Conservation (phyloP, 2,797 vertebrate genomes). For the Champsocephalus esox region DNA sequence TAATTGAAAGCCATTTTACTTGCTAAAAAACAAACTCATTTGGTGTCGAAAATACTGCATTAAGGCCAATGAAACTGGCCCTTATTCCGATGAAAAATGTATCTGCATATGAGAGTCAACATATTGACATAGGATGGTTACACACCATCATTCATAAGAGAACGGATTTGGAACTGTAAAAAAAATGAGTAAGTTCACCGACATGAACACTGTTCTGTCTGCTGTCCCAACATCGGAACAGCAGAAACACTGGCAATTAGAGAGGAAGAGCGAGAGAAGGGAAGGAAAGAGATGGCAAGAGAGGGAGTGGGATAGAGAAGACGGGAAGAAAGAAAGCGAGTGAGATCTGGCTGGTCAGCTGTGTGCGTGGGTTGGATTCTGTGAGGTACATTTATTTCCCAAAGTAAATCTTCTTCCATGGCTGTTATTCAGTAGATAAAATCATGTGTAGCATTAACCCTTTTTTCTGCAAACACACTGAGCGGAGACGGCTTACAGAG, state of each 20-base stretch:
- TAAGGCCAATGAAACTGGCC: background rate
- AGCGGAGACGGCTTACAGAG: background rate
- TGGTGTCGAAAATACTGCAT: background rate
- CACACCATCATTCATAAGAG: background rate
- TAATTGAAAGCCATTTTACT: conserved; percentile 11
- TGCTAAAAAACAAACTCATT: background rate
- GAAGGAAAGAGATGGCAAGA: background rate
- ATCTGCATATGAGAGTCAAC: background rate
- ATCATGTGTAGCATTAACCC: conserved; percentile 8
- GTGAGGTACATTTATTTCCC: conserved; percentile 11
- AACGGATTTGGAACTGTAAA: too few species aligned
- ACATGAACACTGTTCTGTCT: conserved; percentile 6
- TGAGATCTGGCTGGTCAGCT: conserved; percentile 35
- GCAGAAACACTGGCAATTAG: conserved; percentile 36
- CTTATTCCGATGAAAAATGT: background rate
- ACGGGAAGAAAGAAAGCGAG: background rate
- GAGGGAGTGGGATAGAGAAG: background rate
- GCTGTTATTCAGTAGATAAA: conserved; percentile 13
- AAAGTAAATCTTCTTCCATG: conserved; percentile 4
- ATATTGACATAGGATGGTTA: background rate
- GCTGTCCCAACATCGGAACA: conserved; percentile 20
- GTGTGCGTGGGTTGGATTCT: conserved; percentile 41
- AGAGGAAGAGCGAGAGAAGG: background rate
- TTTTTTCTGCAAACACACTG: conserved; percentile 7
- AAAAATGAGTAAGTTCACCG: background rate